These are phyloP conservation scores for Sitobion miscanthi DNA, from an alignment of 1,140 invertebrate genomes.

Conservation along the genomic window DNA sequence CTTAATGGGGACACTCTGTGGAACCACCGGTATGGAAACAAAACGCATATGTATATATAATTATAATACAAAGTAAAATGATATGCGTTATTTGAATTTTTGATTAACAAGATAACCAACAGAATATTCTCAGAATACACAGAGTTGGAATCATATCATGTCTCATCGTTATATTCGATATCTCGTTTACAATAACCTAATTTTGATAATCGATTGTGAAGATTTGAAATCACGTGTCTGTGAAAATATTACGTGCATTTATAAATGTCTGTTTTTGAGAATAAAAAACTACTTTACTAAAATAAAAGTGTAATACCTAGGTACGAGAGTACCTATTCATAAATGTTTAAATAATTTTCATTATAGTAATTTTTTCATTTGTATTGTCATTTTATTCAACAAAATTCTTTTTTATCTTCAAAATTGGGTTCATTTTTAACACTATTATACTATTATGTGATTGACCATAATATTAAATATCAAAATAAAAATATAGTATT, in stretches of 20 bases:
- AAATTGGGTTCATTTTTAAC: not conserved
- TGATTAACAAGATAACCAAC: conserved; percentile 33
- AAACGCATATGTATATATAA: conserved; percentile 26
- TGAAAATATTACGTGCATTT: not conserved
- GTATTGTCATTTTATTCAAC: not conserved
- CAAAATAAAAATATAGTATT: not conserved
- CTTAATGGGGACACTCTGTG: conserved; percentile 34
- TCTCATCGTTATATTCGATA: not conserved
- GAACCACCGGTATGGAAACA: conserved; percentile 43
- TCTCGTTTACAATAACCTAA: not conserved
- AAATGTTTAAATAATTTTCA: not conserved
- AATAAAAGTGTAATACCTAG: not conserved
- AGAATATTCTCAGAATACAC: not conserved
- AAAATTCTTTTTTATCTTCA: not conserved
- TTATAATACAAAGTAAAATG: not conserved
- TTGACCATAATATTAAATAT: not conserved
- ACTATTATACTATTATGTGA: not conserved
- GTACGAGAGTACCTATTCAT: not conserved
- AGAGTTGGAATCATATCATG: not conserved
- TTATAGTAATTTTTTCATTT: not conserved
- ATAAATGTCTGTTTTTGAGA: not conserved
- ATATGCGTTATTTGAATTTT: conserved; percentile 7
- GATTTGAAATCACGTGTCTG: not conserved
- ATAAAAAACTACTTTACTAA: not conserved
- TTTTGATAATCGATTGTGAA: not conserved